Base-by-base conservation (phyloP, 2,888 invertebrate genomes). In the Anagyrus pseudococci region DNA sequence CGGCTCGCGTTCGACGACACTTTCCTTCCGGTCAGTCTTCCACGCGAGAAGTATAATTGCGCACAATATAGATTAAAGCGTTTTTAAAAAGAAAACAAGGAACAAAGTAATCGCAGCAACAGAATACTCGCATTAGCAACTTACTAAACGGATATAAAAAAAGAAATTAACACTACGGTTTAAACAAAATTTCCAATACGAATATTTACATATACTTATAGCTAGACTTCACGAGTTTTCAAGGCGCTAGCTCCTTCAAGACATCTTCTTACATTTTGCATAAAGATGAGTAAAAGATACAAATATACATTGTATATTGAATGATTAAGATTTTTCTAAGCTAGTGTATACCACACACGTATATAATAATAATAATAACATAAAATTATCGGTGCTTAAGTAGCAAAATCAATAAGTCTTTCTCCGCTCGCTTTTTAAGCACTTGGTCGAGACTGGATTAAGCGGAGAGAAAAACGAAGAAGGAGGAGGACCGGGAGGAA, bases 1-100 rank as follows among this genome's bases (percentile, higher is more conserved):
- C 41, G 46, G 41, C 50, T 58, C 44, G 53, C 52, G 44, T 62
- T 66, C 50, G 37, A 57, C 37, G 59, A 66, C 50, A 66, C 48
- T 62, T 64, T 62, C 61, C 56, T 66, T 65, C 55, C 62, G 50
- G 65, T 64, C 61, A 57, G 64, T 58, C 55, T 62, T 58, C 55
- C 62, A 53, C 50, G 58, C 58, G 53, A 62, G 62, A 10, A 57
- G 48, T 43, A 43, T 43, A 50, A 52, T 59, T 59, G 47, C 58
- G 65, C 62, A 66, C 66, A 62, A 66, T 56, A 29, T 62, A 66
- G 52, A 46, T 57, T 44, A 40, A 20, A 25, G 23, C n/a, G 17
- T 47, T 33, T 55, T 48, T 59, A 37, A 22, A 48, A 55, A 33
- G 37, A 15, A 25, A 46, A 37, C n/a, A n/a, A n/a, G n/a, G n/a